Evolutionary conservation across 2,888 invertebrate genomes (phyloP), one percentile per base, ranked within the genome.

Genomic region (Meandrusa payeni): DNA sequence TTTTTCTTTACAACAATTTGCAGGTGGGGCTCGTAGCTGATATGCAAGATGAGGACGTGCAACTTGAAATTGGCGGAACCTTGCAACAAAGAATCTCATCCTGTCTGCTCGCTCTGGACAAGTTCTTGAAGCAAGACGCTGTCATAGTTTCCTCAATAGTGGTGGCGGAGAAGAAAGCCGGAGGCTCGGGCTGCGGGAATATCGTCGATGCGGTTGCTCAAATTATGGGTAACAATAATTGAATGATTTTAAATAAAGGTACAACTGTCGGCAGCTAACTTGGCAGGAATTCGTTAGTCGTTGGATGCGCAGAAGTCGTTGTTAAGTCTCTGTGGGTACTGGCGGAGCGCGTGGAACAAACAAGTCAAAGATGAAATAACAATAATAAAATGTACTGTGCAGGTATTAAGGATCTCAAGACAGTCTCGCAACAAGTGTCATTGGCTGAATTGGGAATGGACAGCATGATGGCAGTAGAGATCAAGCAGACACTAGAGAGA

Each of bases 401-500:
- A 89, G 91, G 91, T 53, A 88, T 93, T 50, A 89, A 91, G 56
- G 93, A 93, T 61, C 71, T 91, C 63, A 94, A 93, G 75, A 90
- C 90, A 0, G 90, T 92, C 0, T 93, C 93, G 28, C 89, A 91
- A 47, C 91, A 92, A 61, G 90, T 92, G 0, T 91, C 93, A 0
- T 83, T 99, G 1, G 95, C 96, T 1, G 98, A 98, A 70, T 86
- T 99, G 50, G 98, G 98, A 20, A 95, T 99, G 93, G 98, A 99
- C 81, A 98, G 98, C 1, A 92, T 98, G 89, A 98, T 97, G 96
- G 96, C 96, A 0, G 96, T 97, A 0, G 98, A 99, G 79, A 96
- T 99, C 55, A 97, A 97, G 59, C 97, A 97, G 77, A 94, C 94
- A 0, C 76, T 97, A 1, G 97, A 97, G 72, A 89, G 96, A 57